These are phyloP conservation scores for Torymus texanus DNA, from an alignment of 2,888 invertebrate genomes.

Conservation along the genomic window DNA sequence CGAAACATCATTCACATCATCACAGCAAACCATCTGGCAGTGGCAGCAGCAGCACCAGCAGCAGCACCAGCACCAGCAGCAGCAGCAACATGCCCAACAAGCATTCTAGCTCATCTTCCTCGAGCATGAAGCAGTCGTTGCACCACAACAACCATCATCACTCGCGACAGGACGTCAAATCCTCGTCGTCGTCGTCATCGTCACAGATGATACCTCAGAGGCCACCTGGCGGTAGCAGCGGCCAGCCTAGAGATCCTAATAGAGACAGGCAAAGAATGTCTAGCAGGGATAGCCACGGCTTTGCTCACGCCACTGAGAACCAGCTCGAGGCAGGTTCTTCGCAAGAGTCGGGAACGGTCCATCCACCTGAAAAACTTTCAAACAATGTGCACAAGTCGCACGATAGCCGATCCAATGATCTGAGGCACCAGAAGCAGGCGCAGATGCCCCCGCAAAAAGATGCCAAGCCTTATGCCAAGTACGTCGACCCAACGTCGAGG, in stretches of 20 bases:
- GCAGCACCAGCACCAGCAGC: conserved; percentile 57
- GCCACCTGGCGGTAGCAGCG: conserved; percentile 47
- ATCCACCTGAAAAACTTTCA: conserved; percentile 64
- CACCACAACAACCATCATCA: conserved; percentile 71
- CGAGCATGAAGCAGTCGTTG: conserved; percentile 63
- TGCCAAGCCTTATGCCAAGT: conserved; percentile 66
- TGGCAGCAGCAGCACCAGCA: conserved; percentile 58
- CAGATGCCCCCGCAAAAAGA: conserved; percentile 62
- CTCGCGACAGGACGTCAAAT: conserved; percentile 65
- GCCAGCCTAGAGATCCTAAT: conserved; percentile 61
- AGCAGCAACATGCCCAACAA: conserved; percentile 65
- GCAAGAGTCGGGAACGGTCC: conserved; percentile 60
- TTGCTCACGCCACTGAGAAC: too few relatives aligned
- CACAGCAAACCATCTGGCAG: conserved; percentile 65
- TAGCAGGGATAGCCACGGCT: conserved; percentile 62
- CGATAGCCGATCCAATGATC: conserved; percentile 67
- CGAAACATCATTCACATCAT: conserved; percentile 69
- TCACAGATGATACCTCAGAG: conserved; percentile 49
- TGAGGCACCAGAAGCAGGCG: conserved; percentile 62
- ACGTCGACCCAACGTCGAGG: conserved; percentile 57
- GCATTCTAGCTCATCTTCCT: conserved; percentile 64
- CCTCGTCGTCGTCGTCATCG: conserved; percentile 7
- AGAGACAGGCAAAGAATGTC: conserved; percentile 63
- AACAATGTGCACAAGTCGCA: conserved; percentile 66
- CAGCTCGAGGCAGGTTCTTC: too few relatives aligned